Base-by-base conservation (phyloP, 1,140 invertebrate genomes). In the Lepidurus couesii region DNA sequence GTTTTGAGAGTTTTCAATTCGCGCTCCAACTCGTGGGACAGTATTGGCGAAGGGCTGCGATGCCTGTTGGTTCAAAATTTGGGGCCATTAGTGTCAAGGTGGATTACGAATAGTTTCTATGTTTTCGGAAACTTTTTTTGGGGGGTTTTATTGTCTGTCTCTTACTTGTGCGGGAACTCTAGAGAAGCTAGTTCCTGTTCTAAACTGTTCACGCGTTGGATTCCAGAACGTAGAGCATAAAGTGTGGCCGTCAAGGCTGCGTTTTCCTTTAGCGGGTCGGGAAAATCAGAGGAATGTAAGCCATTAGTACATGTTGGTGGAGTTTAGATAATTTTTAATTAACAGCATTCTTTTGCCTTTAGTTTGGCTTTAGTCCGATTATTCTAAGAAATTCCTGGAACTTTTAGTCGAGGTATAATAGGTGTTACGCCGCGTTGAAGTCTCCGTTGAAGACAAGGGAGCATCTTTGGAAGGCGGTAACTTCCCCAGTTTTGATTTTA, bases 141-240 rank as follows among this genome's bases (percentile, higher is more conserved):
- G 7, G 47, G 10, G 24, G 24, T 24, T 34, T 65, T 65, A 7
- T 16, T 65, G 53, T 11, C 1, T 3, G 45, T 5, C 1, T 1
- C 53, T 65, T 65, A 65, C 53, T 65, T 65, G 53, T 65, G 53
- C 5, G 53, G 53, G 53, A 21, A 65, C 53, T 65, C 53, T 9
- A 65, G 13, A 16, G 53, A 65, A 7, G 53, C 53, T 21, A 65
- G 21, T 65, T 65, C 53, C 21, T 65, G 53, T 65, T 65, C 53
- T 65, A 65, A 65, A 65, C 53, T 65, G 53, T 65, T 65, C 16
- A 65, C 53, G 16, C 53, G 53, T 21, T 65, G 53, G 3, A 65
- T 65, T 65, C 53, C 53, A 21, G 53, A 65, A 65, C 53, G 53
- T 16, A 65, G 53, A 65, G 53, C 53, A 21, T 21, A 65, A 13